A percentile compares a stretch with the other conserved stretches of the same genome.
Evolutionary conservation across 1,140 invertebrate species (phyloP).

Genomic region (Apis florea): DNA sequence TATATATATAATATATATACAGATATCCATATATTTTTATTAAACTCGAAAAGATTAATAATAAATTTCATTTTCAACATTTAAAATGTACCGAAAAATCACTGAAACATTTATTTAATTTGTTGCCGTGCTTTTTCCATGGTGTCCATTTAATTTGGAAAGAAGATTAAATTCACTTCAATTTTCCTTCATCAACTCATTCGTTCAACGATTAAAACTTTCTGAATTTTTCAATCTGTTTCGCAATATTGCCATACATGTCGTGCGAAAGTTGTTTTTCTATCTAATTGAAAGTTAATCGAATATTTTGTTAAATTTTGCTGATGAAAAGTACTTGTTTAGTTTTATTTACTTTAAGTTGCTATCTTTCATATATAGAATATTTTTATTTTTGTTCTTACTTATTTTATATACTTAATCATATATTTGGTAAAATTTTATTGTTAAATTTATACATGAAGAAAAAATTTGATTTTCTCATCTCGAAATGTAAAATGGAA

Average conservation of each 20-base stretch:
- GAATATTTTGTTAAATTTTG: background rate
- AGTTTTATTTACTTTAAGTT: background rate
- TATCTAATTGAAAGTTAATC: background rate
- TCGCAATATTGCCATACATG: background rate
- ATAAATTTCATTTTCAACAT: background rate
- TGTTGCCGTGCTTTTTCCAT: background rate
- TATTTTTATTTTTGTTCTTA: background rate
- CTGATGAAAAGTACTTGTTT: background rate
- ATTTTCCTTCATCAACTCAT: background rate
- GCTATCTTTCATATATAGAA: background rate
- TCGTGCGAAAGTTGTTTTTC: background rate
- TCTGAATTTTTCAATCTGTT: slow-evolving; percentile 12
- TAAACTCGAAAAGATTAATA: too few species aligned
- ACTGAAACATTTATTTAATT: background rate
- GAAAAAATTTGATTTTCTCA: background rate
- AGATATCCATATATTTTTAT: too few species aligned
- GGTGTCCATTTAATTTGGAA: background rate
- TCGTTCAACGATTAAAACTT: background rate
- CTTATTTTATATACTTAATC: background rate
- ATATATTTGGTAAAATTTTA: background rate
- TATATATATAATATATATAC: too few species aligned
- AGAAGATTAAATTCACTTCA: slow-evolving; percentile 18
- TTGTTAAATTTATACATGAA: background rate
- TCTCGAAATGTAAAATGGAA: background rate
- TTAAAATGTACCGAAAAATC: background rate